phyloP scores from a whole-genome alignment of 2,113 vertebrate genomes.

The Indri indri region DNA sequence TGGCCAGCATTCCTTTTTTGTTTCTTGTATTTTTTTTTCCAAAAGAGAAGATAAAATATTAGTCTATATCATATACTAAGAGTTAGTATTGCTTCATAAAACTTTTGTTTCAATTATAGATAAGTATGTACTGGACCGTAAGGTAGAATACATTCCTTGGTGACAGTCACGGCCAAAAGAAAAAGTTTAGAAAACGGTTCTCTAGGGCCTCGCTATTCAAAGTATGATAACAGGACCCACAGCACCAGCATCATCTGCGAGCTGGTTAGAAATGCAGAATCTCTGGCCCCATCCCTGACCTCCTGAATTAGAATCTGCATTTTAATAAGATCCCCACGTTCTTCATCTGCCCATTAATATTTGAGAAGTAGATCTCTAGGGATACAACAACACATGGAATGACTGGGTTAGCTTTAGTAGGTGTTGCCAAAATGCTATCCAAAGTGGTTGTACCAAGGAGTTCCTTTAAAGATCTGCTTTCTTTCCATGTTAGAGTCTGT shows the following conservation, averaged over 20 bases:
- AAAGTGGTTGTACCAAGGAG: not conserved
- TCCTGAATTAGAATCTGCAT: not conserved
- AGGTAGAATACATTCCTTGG: not conserved
- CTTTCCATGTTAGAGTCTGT: not conserved
- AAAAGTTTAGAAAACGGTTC: not conserved
- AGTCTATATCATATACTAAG: not conserved
- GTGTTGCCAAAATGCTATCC: not conserved
- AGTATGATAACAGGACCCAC: not conserved
- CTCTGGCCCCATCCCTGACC: not conserved
- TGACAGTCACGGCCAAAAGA: not conserved
- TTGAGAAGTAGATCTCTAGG: not conserved
- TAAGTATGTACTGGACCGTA: not conserved
- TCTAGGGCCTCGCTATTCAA: not conserved
- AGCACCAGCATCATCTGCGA: not conserved
- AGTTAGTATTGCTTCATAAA: constrained; percentile 40
- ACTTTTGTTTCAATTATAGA: constrained; percentile 52
- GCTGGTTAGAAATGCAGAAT: not conserved
- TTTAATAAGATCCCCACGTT: not conserved
- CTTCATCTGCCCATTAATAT: not conserved
- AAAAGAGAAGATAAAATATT: constrained; percentile 27
- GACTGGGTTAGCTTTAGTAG: not conserved
- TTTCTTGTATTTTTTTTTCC: not conserved
- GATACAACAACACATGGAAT: not conserved
- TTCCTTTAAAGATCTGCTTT: not conserved
- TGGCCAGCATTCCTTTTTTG: not conserved